A percentile compares a stretch with the other conserved stretches of the same genome.
Conservation (phyloP, 2,888 invertebrate species). For the Hypselothyrea guttata region DNA sequence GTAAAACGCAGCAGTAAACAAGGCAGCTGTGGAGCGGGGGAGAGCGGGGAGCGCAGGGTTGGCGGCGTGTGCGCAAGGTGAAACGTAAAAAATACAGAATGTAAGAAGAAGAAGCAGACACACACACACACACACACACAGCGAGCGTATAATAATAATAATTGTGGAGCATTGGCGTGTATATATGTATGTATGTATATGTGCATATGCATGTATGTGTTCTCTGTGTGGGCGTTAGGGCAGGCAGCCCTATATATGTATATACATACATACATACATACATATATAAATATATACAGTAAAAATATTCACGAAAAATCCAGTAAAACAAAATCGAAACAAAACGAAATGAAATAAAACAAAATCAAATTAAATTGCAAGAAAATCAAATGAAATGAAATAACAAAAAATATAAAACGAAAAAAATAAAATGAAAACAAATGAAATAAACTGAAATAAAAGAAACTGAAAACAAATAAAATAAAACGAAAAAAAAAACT, state of each 20-base stretch:
- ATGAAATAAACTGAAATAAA: too few species aligned
- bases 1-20: slow-evolving; percentile 57
- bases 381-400: slow-evolving; percentile 13
- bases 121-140: slow-evolving; percentile 13
- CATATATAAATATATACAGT: slow-evolving; percentile 18
- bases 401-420: slow-evolving; percentile 9
- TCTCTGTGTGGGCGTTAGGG: slow-evolving; percentile 43
- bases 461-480: too few species aligned
- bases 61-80: slow-evolving; percentile 61
- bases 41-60: background rate
- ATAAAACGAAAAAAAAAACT: too few species aligned
- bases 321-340: slow-evolving; percentile 38
- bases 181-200: slow-evolving; percentile 23
- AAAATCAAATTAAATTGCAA: slow-evolving; percentile 10
- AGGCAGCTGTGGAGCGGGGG: slow-evolving; percentile 2
- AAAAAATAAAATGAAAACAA: too few species aligned
- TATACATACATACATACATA: slow-evolving; percentile 50
- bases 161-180: slow-evolving; percentile 67
- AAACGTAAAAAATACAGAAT: slow-evolving; percentile 59
- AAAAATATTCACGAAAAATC: slow-evolving; percentile 48
- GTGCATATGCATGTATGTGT: slow-evolving; percentile 8
- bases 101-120: slow-evolving; percentile 37
- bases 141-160: slow-evolving; percentile 59
- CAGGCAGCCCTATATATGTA: slow-evolving; percentile 10
- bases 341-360: slow-evolving; percentile 31